Base-by-base conservation (phyloP, 2,113 vertebrate genomes). In the Pedionomus torquatus region DNA sequence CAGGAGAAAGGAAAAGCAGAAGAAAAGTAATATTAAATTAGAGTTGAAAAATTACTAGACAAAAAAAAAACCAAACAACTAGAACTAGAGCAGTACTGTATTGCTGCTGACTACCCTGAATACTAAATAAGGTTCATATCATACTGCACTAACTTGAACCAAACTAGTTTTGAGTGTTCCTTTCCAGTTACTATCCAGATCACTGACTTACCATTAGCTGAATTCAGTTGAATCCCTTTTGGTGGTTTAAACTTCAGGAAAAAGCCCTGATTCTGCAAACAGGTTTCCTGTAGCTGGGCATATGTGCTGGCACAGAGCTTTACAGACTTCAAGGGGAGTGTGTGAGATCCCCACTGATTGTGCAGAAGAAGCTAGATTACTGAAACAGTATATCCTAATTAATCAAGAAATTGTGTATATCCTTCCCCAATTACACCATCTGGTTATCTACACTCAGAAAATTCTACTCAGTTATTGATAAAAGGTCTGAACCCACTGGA, bases 51-150 rank as follows among this genome's bases (percentile, higher is more conserved):
- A 93, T 46, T 49, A 70, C 65, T 35, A 52, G 15, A 41, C 3
- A 5, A 2, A 6, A 16, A 25, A 57, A 35, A 3, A 23, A 51
- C 41, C 41, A 6, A 31, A 17, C 20, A 46, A 46, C 1, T 3
- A 8, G 5, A 23, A 1, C 1, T 11, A 43, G 43, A 16, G 3
- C 2, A 55, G 1, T 3, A 39, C 28, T 28, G 48, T n/a, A 77
- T 91, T 49, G 5, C 26, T 49, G 7, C 9, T 51, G 28, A 28
- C 30, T 48, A 16, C 4, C 10, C 41, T 37, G 54, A 69, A 69
- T 87, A 65, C 10, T 30, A 35, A 75, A 55, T 11, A 31, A 2
- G 24, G 18, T 33, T 86, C 31, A 4, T 77, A n/a, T 13, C 4
- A 55, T 20, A 72, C 43, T 72, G 15, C 11, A 37, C 4, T 55